Base-by-base conservation (phyloP, 2,113 vertebrate species). In the Sialia sialis region DNA sequence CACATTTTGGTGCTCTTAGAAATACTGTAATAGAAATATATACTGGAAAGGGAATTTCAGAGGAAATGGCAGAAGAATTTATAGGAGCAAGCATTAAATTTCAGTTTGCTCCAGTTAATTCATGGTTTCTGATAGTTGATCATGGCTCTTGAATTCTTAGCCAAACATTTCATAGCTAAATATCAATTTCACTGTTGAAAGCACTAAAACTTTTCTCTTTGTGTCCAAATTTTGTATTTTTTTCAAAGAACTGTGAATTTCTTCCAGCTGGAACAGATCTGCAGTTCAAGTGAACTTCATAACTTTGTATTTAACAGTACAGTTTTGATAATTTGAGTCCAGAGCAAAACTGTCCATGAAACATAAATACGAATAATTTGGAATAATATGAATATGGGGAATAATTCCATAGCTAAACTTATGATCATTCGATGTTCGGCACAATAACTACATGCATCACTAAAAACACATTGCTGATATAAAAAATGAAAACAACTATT, bases 201-300 rank as follows among this genome's bases (percentile, higher is more conserved):
- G 4, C 32, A 80, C 18, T 51, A 32, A 67, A 77, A 58, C 30
- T 34, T 69, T 55, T 56, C 46, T 76, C 21, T 76, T 49, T 41
- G 13, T 69, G 73, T 74, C 41, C 48, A 34, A 55, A 48, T 87
- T 78, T 41, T 49, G 19, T 84, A 52, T 43, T 76, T 76, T 83
- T 89, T 80, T 60, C 29, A 34, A 89, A 87, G 26, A 84, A 76
- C 30, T 87, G 30, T 84, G 55, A 49, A 6, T 86, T 75, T 87
- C 56, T 74, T 86, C 56, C 30, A 91, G 38, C 56, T 87, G 59
- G 48, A 84, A 84, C 25, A 87, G 29, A 60, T 54, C 26, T 73
- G 15, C 38, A 32, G 38, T 68, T 78, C 36, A 79, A 74, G 73
- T 60, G 25, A 63, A 32, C 54, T 80, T 79, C 7, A 9, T 46